Percentiles rank a stretch among this genome's conserved stretches.
phyloP scores from a whole-genome alignment of 2,797 vertebrate species.

The Falco novaeseelandiae region DNA sequence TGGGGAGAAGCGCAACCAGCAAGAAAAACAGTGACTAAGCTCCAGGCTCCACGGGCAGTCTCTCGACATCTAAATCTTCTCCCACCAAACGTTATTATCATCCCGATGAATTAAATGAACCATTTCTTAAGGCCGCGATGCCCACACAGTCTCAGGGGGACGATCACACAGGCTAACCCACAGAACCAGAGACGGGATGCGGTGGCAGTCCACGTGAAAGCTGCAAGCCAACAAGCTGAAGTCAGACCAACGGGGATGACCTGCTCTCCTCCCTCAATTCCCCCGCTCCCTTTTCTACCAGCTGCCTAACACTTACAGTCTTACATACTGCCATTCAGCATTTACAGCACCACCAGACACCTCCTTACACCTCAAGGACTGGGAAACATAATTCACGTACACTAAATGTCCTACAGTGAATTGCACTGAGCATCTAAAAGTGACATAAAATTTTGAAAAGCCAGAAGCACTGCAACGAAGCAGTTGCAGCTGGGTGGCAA shows the following conservation, averaged over 20 bases:
- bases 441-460: neutral
- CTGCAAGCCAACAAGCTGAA: neutral
- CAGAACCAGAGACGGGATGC: neutral
- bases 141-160: neutral
- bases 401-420: neutral
- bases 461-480: neutral
- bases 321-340: neutral
- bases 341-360: neutral
- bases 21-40: neutral
- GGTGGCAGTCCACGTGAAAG: neutral
- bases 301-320: neutral
- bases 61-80: neutral
- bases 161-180: neutral
- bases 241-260: neutral
- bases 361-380: neutral
- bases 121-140: neutral
- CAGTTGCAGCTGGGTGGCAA: neutral
- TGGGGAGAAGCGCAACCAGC: neutral
- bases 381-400: neutral
- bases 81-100: slow-evolving; percentile 5
- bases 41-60: neutral
- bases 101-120: neutral
- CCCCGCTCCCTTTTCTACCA: neutral
- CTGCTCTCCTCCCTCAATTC: neutral
- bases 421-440: neutral